Conservation (phyloP, 2,888 invertebrate species). For the Automeris io region DNA sequence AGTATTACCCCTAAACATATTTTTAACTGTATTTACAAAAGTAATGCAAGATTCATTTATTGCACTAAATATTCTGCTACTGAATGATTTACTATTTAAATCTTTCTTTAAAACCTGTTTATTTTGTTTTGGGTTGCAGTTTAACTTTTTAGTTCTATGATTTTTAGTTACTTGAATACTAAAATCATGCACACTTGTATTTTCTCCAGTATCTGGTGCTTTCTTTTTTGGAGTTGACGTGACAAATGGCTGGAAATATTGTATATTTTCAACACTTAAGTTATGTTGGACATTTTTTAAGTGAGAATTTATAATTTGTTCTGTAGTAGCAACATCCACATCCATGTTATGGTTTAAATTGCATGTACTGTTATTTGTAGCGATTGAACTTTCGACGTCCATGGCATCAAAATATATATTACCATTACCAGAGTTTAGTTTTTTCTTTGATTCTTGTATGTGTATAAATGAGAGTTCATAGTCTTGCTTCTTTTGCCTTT, state of each 20-base stretch:
- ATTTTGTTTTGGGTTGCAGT: conserved; percentile 6
- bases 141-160: conserved; percentile 7
- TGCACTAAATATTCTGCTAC: conserved; percentile 42
- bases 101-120: conserved; percentile 15
- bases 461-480: background rate
- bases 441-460: background rate
- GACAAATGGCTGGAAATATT: conserved; percentile 37
- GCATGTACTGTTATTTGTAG: background rate
- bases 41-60: conserved; percentile 57
- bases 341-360: background rate
- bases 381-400: background rate
- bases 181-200: background rate
- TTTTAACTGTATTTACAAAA: conserved; percentile 48
- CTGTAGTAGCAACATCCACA: background rate
- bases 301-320: background rate
- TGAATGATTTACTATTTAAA: conserved; percentile 32
- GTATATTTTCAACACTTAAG: conserved; percentile 1
- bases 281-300: background rate
- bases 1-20: conserved; percentile 40
- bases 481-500: background rate
- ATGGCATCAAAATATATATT: background rate
- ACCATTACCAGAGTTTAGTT: too few relatives aligned
- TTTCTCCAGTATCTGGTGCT: conserved; percentile 6
- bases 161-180: conserved; percentile 3
- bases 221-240: conserved; percentile 43